Evolutionary conservation across 2,888 invertebrate genomes (phyloP), one percentile per base, ranked within the genome.

Genomic region (Hermodice carunculata): DNA sequence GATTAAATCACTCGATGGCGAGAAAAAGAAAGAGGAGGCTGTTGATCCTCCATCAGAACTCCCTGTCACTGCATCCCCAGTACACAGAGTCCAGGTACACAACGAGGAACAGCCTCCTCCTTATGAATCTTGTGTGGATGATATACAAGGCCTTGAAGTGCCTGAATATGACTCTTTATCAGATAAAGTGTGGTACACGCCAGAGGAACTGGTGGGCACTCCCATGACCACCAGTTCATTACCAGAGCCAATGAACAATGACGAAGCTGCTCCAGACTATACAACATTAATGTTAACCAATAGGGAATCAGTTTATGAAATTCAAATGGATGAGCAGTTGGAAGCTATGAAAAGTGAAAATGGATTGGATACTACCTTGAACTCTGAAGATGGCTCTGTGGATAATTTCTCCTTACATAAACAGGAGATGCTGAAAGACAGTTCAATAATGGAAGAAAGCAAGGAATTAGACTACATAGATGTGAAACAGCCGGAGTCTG

Each of bases 241-340:
- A n/a, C n/a, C n/a, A n/a, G n/a, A n/a, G n/a, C n/a, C n/a, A n/a
- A n/a, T n/a, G n/a, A 8, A 46, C 6, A 42, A 42, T 42, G 54
- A 37, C 8, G 40, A 37, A n/a, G n/a, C 11, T 37, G 54, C 28
- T 2, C 26, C 42, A 22, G 54, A 54, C 29, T 28, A 42, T 14
- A 42, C 54, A 3, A 42, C 26, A 17, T 24, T 61, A 53, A 28
- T 32, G n/a, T 53, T 43, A 17, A 42, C 46, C 11, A 73, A 68
- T 37, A 61, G 81, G 24, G 81, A 83, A 37, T 84, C 83, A 1
- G 79, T 84, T 43, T 85, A 85, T 68, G 85, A 85, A 70, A 67
- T 80, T 29, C 76, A 82, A 58, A 76, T 82, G 70, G 84, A 85
- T 64, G 81, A 82, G 70, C 75, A 78, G 42, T 67, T 84, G 40